Base-by-base conservation (phyloP, 2,797 vertebrate species). In the Muraenolepis orangiensis region DNA sequence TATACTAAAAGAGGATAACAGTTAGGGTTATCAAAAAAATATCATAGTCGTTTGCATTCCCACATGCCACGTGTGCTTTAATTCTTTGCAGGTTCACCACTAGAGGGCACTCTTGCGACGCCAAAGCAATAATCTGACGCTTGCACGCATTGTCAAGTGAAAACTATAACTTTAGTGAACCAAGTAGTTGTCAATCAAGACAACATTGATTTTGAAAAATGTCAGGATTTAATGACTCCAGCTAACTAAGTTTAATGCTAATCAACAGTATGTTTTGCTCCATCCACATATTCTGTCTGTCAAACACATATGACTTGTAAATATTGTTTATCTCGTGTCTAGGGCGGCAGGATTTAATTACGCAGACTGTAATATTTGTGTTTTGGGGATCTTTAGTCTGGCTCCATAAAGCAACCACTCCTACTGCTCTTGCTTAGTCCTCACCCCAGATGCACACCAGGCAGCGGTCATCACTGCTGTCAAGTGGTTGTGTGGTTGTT, bases 31-130 rank as follows among this genome's bases (percentile, higher is more conserved):
- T 57, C 7, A n/a, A 8, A 57, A n/a, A 57, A 2, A 57, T 57
- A 16, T 16, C 40, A 42, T 38, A 10, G 40, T 42, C 7, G n/a
- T 57, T 57, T n/a, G 20, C 51, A 57, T 57, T 57, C n/a, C 51
- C 20, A 23, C 20, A 23, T 57, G n/a, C 51, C 51, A 57, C n/a
- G 5, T 57, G 64, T 30, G 28, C 64, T 66, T 66, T 26, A 26
- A 16, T 66, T 29, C 1, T 14, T 70, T 57, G 20, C 6, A 51
- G 10, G 6, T 34, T 1, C 0, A 20, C 87, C 91, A 86, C 90
- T 75, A 92, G 92, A 89, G 89, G 20, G 89, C 85, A 85, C 80
- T 87, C 29, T 90, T 76, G 79, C 74, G 74, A 76, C 74, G 73
- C n/a, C n/a, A 11, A 34, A 66, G 26, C 61, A 46, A 20, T 13